Base-by-base conservation (phyloP, 2,888 invertebrate species). In the Anticlea derivata region DNA sequence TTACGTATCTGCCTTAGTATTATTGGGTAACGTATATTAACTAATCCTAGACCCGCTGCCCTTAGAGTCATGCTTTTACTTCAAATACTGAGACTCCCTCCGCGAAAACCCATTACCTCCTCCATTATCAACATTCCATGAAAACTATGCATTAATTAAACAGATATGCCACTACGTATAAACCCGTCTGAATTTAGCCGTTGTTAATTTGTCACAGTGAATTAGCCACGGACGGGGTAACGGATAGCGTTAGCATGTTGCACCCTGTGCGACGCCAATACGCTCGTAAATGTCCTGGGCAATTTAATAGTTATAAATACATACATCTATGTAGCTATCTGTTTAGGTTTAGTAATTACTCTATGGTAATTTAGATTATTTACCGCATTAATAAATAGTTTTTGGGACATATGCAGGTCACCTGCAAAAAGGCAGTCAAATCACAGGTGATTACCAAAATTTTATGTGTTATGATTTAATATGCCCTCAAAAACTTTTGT, bases 141-240 rank as follows among this genome's bases (percentile, higher is more conserved):
- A 53, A 53, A 53, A 53, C 48, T 53, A 55, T 50, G 50, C 50
- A 55, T 50, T 55, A 55, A 55, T 55, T 55, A 55, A 55, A 49
- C 54, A 54, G 47, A 54, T 54, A 54, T 48, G 47, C 51, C 26
- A 50, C 34, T 54, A 61, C 46, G 48, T 57, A 61, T 58, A 58
- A 58, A 45, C 57, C 50, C 78, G 74, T 75, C 80, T 77, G 78
- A 86, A 87, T 88, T 87, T 84, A 85, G 83, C 78, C 77, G 80
- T 80, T 85, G 87, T 87, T 90, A 89, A 89, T 90, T 89, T 89
- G 89, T 88, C 88, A 89, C 87, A 81, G 85, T 87, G 88, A 89
- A 89, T 90, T 89, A 88, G 89, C 86, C 79, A 80, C 78, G 82
- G 82, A 72, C 77, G 78, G 82, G 83, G 84, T 86, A 86, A 87